phyloP scores from a whole-genome alignment of 2,888 invertebrate species.

The Conchocele bisecta region DNA sequence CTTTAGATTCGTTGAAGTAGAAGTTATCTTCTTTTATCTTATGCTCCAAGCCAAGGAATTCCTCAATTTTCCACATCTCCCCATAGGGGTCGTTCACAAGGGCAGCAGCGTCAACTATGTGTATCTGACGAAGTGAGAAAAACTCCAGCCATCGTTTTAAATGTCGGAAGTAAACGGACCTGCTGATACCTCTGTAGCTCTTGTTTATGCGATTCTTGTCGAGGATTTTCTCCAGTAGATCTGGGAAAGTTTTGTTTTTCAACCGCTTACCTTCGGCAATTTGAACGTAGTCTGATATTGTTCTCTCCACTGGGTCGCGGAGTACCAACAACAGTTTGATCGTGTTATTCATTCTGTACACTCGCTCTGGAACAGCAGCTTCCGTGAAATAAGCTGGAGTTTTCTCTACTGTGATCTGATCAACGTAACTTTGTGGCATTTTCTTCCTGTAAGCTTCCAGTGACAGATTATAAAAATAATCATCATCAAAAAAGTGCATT shows the following conservation, averaged over 20 bases:
- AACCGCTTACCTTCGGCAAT: slow-evolving; percentile 84
- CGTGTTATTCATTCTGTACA: slow-evolving; percentile 95
- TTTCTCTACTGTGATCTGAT: slow-evolving; percentile 97
- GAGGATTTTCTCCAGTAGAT: slow-evolving; percentile 81
- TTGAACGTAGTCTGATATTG: slow-evolving; percentile 98
- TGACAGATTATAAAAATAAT: slow-evolving; percentile 91
- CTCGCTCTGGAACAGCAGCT: slow-evolving; percentile 95
- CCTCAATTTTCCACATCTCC: slow-evolving; percentile 72
- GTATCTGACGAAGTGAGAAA: slow-evolving; percentile 94
- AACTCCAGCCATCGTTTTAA: slow-evolving; percentile 95
- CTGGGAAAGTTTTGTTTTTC: slow-evolving; percentile 66
- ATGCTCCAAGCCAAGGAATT: slow-evolving; percentile 73
- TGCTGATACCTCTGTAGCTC: slow-evolving; percentile 82
- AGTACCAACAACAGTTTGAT: slow-evolving; percentile 95
- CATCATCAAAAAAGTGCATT: slow-evolving; percentile 97
- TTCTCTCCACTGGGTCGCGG: slow-evolving; percentile 96
- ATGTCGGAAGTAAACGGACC: slow-evolving; percentile 85
- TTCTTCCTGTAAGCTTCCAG: slow-evolving; percentile 93
- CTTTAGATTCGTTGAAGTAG: slow-evolving; percentile 97
- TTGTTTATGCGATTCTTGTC: slow-evolving; percentile 77
- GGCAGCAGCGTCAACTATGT: slow-evolving; percentile 89
- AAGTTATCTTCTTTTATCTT: slow-evolving; percentile 88
- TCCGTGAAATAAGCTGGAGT: slow-evolving; percentile 99
- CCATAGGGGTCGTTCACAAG: slow-evolving; percentile 68
- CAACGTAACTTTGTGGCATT: slow-evolving; percentile 94